Conservation (phyloP, 2,797 vertebrate genomes). For the Callimico goeldii region DNA sequence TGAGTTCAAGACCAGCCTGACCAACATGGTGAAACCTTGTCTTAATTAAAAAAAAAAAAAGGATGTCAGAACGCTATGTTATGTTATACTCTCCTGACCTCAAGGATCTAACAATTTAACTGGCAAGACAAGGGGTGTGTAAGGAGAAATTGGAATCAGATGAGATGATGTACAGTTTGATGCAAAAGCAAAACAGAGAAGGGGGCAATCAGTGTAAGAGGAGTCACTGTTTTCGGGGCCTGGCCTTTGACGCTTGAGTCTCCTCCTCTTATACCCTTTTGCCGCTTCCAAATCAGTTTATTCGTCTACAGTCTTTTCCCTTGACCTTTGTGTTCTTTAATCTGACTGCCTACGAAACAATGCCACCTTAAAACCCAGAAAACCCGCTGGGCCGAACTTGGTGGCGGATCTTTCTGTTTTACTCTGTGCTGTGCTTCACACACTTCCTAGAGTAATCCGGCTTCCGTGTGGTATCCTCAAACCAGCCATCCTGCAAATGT, state of each 20-base stretch:
- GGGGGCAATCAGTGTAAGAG: not conserved
- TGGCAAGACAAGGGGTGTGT: not conserved
- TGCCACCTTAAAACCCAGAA: not conserved
- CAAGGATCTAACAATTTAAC: not conserved
- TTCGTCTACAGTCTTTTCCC: not conserved
- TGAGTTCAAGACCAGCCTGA: too few species aligned
- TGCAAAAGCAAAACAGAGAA: not conserved
- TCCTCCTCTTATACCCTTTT: not conserved
- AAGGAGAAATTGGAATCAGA: not conserved
- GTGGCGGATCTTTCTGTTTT: not conserved
- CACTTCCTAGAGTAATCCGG: not conserved
- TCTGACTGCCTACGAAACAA: not conserved
- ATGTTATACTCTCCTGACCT: not conserved
- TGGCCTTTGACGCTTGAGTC: not conserved
- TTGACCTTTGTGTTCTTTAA: not conserved
- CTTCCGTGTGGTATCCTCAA: not conserved
- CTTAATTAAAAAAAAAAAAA: too few species aligned
- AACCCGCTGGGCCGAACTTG: not conserved
- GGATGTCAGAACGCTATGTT: not conserved
- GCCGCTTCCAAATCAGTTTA: not conserved
- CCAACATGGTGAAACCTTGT: too few species aligned
- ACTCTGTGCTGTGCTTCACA: not conserved
- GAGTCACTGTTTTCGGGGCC: not conserved
- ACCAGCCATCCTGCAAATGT: not conserved
- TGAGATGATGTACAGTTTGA: not conserved